phyloP scores from a whole-genome alignment of 2,797 vertebrate species.

The Amniataba percoides region DNA sequence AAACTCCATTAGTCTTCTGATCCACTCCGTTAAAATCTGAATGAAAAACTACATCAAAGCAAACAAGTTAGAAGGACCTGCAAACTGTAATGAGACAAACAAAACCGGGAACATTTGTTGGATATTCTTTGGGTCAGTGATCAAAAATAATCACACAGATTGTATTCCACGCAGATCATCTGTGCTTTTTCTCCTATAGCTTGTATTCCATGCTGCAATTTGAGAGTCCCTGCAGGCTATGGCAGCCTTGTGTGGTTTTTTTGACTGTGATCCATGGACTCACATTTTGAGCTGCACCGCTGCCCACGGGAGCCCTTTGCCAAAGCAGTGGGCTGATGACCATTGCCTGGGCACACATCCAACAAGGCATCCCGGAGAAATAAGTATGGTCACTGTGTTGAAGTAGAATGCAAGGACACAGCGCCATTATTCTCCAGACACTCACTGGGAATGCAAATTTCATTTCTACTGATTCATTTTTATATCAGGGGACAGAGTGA shows the following conservation, averaged over 20 bases:
- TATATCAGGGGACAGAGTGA: conserved; percentile 23
- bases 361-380: conserved; percentile 72
- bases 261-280: conserved; percentile 72
- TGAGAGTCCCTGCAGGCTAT: conserved; percentile 63
- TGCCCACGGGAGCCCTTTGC: conserved; percentile 71
- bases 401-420: conserved; percentile 60
- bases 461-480: conserved; percentile 70
- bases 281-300: conserved; percentile 65
- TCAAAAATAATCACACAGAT: conserved; percentile 28
- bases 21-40: not conserved
- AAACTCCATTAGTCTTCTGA: conserved; percentile 1
- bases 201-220: conserved; percentile 46
- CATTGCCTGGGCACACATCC: conserved; percentile 71
- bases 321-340: conserved; percentile 75
- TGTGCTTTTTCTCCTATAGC: conserved; percentile 37
- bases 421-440: conserved; percentile 60
- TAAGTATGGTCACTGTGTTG: conserved; percentile 56
- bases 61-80: not conserved
- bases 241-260: conserved; percentile 28
- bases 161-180: conserved; percentile 32
- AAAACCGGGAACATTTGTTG: conserved; percentile 5
- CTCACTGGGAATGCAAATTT: conserved; percentile 72
- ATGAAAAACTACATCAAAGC: conserved; percentile 8
- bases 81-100: conserved; percentile 9
- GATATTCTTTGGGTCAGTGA: conserved; percentile 18